These are phyloP conservation scores for Epizoanthus scotinus DNA, from an alignment of 92 coral and sea anemone genomes.

Conservation along the genomic window DNA sequence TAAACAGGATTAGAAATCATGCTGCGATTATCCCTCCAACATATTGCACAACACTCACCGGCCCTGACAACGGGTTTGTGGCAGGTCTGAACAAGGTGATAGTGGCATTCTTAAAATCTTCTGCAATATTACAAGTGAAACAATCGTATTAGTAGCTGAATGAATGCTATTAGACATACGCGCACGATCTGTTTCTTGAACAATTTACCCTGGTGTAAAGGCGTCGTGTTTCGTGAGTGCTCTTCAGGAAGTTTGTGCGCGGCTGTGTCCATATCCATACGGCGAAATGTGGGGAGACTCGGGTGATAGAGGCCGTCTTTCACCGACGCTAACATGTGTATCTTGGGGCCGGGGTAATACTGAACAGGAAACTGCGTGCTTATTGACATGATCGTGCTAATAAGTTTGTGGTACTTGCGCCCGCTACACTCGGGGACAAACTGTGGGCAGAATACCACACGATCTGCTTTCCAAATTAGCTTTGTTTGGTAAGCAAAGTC, in stretches of 20 bases:
- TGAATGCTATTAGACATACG: neutral
- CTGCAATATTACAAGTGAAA: conserved; percentile 63
- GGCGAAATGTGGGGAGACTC: conserved; percentile 84
- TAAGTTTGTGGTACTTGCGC: neutral
- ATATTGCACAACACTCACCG: conserved; percentile 53
- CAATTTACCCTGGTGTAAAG: conserved; percentile 68
- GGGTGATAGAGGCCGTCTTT: conserved; percentile 98
- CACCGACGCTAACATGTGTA: conserved; percentile 87
- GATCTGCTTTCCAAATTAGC: conserved; percentile 36
- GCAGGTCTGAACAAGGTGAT: conserved; percentile 93
- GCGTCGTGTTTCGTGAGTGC: conserved; percentile 91
- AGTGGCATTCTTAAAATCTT: conserved; percentile 82
- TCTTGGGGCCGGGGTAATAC: conserved; percentile 53
- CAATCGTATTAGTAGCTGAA: neutral
- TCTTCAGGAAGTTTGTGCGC: conserved; percentile 91
- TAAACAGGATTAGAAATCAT: neutral
- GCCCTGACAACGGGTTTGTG: conserved; percentile 81
- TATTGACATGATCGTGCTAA: conserved; percentile 47
- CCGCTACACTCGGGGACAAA: neutral
- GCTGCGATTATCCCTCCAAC: too few species aligned
- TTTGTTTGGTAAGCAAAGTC: neutral
- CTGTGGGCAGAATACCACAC: neutral
- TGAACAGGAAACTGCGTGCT: conserved; percentile 55
- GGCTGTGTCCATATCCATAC: conserved; percentile 98
- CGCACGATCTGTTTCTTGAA: neutral